Conservation (phyloP, 2,888 invertebrate genomes). For the Chrysopilus asiliformis region DNA sequence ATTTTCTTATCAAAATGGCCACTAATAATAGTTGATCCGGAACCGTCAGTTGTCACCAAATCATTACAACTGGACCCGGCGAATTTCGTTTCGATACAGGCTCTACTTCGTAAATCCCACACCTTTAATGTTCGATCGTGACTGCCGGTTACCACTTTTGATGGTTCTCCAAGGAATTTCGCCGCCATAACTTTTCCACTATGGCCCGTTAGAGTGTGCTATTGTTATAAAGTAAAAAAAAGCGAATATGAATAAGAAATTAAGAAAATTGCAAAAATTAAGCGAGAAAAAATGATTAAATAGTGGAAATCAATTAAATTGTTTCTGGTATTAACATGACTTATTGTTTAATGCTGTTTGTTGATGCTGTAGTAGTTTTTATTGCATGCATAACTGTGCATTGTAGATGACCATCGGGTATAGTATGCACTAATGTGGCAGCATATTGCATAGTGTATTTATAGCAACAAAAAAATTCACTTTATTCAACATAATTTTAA, state of each 20-base stretch:
- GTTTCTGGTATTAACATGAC: too few species aligned
- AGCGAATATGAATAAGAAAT: constrained; percentile 1
- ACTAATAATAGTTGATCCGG: constrained; percentile 83
- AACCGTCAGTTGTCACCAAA: constrained; percentile 77
- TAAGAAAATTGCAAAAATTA: too few species aligned
- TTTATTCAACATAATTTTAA: too few species aligned
- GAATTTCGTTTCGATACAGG: constrained; percentile 87
- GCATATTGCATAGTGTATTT: too few species aligned
- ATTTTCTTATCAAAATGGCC: constrained; percentile 97
- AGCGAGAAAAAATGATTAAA: too few species aligned
- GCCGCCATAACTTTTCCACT: constrained; percentile 96
- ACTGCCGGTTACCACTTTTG: constrained; percentile 93
- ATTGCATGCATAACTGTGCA: too few species aligned
- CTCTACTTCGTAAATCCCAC: constrained; percentile 91
- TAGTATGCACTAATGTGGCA: too few species aligned
- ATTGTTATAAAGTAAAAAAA: constrained; percentile 8
- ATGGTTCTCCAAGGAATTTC: constrained; percentile 82
- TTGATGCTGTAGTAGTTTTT: too few species aligned
- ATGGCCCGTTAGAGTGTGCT: constrained; percentile 47
- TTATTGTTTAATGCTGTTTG: too few species aligned
- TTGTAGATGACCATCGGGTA: too few species aligned
- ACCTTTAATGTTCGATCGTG: constrained; percentile 96
- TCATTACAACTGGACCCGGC: constrained; percentile 97
- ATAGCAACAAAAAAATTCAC: too few species aligned
- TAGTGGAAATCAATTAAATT: too few species aligned